Conservation (phyloP, 1,140 invertebrate species). For the Drosophila fuyamai region DNA sequence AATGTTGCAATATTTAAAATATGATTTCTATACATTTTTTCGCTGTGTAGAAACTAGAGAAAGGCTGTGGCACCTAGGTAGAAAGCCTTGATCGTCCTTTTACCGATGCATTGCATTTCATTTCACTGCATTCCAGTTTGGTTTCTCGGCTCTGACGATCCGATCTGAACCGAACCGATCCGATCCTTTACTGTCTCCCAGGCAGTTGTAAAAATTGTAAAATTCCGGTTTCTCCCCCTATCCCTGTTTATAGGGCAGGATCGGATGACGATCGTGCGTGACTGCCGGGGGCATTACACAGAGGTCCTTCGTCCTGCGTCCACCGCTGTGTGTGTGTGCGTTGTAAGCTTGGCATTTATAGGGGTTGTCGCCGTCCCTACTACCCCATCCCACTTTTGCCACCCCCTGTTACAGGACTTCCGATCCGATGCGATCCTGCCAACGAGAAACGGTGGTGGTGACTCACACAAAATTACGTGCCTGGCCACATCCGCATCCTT, state of each 20-base stretch:
- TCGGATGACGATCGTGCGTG: conserved; percentile 78
- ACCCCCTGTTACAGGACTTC: conserved; percentile 58
- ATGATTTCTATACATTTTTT: neutral
- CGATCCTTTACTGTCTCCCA: conserved; percentile 10
- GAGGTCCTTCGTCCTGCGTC: conserved; percentile 16
- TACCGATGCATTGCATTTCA: conserved; percentile 9
- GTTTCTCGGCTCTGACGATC: neutral
- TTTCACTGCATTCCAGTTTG: conserved; percentile 18
- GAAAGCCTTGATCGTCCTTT: conserved; percentile 8
- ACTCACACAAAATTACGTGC: conserved; percentile 53
- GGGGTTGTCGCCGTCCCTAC: conserved; percentile 57
- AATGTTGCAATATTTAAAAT: neutral
- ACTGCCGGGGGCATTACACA: conserved; percentile 52
- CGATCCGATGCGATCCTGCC: conserved; percentile 46
- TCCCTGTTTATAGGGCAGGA: conserved; percentile 19
- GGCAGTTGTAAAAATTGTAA: conserved; percentile 60
- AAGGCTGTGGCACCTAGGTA: conserved; percentile 20
- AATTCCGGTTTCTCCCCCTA: conserved; percentile 67
- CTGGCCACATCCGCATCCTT: conserved; percentile 66
- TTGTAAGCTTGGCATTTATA: conserved; percentile 77
- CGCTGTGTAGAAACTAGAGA: conserved; percentile 24
- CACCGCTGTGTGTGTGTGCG: conserved; percentile 20
- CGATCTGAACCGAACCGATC: too few relatives aligned
- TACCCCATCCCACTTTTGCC: conserved; percentile 9
- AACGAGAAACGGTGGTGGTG: conserved; percentile 10